These are phyloP conservation scores for Microtus montanus DNA, from an alignment of 2,113 vertebrate species.

Conservation along the genomic window DNA sequence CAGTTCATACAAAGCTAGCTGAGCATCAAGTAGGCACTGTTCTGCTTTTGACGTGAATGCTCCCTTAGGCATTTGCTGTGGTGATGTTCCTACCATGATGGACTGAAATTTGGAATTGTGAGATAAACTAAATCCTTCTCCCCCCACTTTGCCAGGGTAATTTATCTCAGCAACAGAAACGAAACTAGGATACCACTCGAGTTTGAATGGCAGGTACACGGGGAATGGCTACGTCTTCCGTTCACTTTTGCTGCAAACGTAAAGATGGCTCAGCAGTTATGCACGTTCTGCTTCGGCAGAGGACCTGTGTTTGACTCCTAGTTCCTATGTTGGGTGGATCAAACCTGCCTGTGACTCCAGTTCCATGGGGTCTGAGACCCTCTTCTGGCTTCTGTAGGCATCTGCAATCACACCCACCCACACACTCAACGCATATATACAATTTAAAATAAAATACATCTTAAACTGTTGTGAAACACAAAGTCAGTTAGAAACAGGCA, in stretches of 20 bases:
- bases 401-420: background rate
- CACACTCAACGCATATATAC: background rate
- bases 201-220: background rate
- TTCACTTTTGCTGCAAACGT: background rate
- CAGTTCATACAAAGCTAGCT: background rate
- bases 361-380: background rate
- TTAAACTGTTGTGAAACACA: background rate
- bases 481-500: background rate
- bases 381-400: background rate
- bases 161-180: background rate
- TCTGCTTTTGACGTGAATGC: too few species aligned
- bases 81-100: background rate
- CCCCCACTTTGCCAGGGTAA: background rate
- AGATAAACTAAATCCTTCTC: too few species aligned
- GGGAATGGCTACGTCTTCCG: background rate
- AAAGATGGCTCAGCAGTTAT: background rate
- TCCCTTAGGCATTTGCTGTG: background rate
- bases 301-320: background rate
- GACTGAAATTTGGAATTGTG: background rate
- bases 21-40: background rate
- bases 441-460: background rate
- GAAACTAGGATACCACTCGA: background rate
- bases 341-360: background rate
- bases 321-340: background rate
- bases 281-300: too few species aligned